A percentile compares a stretch with the other conserved stretches of the same genome.
Evolutionary conservation across 2,113 vertebrate genomes (phyloP).

Genomic region (Micronycteris hirsuta): DNA sequence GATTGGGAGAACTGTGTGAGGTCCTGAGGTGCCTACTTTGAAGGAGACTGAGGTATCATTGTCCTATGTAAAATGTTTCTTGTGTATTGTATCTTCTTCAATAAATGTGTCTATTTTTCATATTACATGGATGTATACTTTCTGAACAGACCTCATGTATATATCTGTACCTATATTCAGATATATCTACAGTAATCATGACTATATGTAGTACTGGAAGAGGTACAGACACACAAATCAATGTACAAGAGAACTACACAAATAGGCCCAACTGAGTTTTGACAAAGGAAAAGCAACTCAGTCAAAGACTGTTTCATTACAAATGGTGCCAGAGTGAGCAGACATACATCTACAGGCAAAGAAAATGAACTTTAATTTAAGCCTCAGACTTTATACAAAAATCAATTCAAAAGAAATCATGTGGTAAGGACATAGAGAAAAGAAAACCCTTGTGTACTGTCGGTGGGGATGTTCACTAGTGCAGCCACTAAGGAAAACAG

Average conservation of each 20-base stretch:
- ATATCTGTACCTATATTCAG: background rate
- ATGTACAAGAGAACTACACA: background rate
- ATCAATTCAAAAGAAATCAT: background rate
- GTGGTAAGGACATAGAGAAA: background rate
- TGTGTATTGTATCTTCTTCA: too few species aligned
- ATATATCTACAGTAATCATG: background rate
- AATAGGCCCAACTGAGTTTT: background rate
- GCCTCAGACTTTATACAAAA: background rate
- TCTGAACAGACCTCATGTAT: too few species aligned
- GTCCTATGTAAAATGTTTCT: too few species aligned
- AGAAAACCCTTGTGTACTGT: background rate
- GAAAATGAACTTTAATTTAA: background rate
- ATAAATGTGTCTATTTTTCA: too few species aligned
- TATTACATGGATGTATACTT: too few species aligned
- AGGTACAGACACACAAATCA: background rate
- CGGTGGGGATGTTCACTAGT: background rate
- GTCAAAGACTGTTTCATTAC: background rate
- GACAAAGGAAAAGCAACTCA: background rate
- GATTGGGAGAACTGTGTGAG: too few species aligned
- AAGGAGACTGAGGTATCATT: too few species aligned
- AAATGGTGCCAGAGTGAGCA: conserved; percentile 16
- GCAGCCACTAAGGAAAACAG: background rate
- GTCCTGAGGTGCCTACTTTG: too few species aligned
- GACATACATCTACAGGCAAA: background rate
- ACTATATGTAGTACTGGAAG: background rate